A percentile compares a stretch with the other conserved stretches of the same genome.
Evolutionary conservation across 2,113 vertebrate species (phyloP).

Genomic region (Periophthalmus modestus): DNA sequence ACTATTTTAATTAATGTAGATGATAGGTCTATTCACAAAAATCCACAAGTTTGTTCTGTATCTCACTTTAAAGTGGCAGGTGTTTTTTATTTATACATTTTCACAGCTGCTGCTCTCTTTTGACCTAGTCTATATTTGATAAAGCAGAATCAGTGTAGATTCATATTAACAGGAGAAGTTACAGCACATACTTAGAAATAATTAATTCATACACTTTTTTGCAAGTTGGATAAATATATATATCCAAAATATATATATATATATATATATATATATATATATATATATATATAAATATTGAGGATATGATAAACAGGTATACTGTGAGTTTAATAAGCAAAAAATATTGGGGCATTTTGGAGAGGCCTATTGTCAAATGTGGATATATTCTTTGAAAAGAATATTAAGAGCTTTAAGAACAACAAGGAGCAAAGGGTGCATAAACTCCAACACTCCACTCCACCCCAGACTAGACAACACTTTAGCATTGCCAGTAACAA

Average conservation of each 20-base stretch:
- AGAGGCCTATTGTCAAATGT: not conserved
- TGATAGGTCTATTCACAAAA: not conserved
- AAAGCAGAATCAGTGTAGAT: not conserved
- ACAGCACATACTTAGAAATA: not conserved
- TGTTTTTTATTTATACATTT: slow-evolving; percentile 5
- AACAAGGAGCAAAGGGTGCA: not conserved
- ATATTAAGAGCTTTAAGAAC: not conserved
- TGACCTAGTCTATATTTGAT: slow-evolving; percentile 1
- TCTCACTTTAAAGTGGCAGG: not conserved
- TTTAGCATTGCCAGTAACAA: not conserved
- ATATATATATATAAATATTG: too few relatives aligned
- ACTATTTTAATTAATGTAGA: not conserved
- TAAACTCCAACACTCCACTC: not conserved
- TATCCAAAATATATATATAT: too few relatives aligned
- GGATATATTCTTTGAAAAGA: not conserved
- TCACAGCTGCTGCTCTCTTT: not conserved
- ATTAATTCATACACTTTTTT: not conserved
- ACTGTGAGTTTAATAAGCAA: not conserved
- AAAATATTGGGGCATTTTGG: not conserved
- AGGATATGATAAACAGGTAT: not conserved
- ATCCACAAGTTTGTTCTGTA: not conserved
- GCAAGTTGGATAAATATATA: not conserved
- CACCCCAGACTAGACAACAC: not conserved
- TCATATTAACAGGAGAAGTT: not conserved
- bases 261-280: too few relatives aligned